These are phyloP conservation scores for Premnoplex brunnescens DNA, from an alignment of 2,797 vertebrate genomes.

Conservation along the genomic window DNA sequence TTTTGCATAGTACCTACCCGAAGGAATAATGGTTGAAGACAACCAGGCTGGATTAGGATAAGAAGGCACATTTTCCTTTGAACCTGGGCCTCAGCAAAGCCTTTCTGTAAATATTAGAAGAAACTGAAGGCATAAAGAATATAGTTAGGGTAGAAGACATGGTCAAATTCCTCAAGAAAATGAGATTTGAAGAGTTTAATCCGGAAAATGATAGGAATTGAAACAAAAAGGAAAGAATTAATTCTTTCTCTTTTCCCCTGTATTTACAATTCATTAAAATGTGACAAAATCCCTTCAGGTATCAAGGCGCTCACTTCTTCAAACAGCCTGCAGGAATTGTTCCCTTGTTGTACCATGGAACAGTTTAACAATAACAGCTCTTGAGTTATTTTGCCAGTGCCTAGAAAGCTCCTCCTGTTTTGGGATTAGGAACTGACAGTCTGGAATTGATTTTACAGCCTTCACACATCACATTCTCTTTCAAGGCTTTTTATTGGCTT, in stretches of 20 bases:
- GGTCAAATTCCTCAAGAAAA: background rate
- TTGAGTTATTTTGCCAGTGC: background rate
- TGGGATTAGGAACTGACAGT: background rate
- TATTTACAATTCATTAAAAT: background rate
- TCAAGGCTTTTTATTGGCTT: background rate
- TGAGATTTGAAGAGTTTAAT: background rate
- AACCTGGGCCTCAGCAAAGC: background rate
- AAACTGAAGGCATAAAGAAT: background rate
- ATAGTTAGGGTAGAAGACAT: background rate
- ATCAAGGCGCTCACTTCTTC: background rate
- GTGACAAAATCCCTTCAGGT: background rate
- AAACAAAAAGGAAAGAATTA: background rate
- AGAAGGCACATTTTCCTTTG: background rate
- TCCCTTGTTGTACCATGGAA: background rate
- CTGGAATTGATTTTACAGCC: background rate
- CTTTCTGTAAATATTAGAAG: background rate
- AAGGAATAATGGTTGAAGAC: background rate
- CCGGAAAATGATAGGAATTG: background rate
- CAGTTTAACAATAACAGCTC: background rate
- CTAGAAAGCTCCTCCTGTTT: background rate
- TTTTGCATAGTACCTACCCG: background rate
- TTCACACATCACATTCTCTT: background rate
- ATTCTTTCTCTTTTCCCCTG: background rate
- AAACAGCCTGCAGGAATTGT: background rate
- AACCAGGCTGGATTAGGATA: background rate